These are phyloP conservation scores for Neocrepidodera transversa DNA, from an alignment of 2,888 invertebrate species.

Conservation along the genomic window DNA sequence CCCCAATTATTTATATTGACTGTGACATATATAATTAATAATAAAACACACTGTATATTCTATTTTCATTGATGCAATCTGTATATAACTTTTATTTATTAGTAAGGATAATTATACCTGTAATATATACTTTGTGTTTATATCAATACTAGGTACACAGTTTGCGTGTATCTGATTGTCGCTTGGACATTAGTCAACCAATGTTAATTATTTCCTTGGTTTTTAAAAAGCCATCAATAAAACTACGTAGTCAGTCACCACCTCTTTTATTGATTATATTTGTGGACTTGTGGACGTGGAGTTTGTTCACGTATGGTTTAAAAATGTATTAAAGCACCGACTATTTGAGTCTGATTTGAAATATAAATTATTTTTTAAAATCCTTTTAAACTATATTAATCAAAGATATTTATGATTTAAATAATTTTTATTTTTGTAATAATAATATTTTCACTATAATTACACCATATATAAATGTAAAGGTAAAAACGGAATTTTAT, in stretches of 20 bases:
- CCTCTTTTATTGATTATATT: conserved; percentile 17
- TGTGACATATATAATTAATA: no score
- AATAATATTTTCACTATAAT: no score
- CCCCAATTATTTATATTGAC: no score
- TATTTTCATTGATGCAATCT: no score
- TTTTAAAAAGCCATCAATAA: conserved; percentile 37
- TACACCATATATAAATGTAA: no score
- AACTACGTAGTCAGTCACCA: conserved; percentile 10
- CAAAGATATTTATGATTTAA: no score
- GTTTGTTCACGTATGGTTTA: background rate
- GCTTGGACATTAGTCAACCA: conserved; percentile 33
- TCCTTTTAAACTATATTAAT: no score
- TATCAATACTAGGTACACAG: conserved; percentile 35
- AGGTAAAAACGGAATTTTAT: no score
- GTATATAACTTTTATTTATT: conserved; percentile 5
- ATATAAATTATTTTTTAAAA: no score
- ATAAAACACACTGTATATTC: no score
- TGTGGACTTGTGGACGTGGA: background rate
- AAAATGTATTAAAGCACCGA: background rate
- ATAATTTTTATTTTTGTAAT: no score
- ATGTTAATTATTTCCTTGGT: conserved; percentile 37
- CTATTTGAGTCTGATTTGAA: no score
- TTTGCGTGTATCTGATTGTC: conserved; percentile 38
- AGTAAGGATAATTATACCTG: conserved; percentile 26
- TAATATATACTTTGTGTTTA: conserved; percentile 26